Evolutionary conservation across 1,140 invertebrate species (phyloP), one percentile per base, ranked within the genome.

Genomic region (Dryas iulia): DNA sequence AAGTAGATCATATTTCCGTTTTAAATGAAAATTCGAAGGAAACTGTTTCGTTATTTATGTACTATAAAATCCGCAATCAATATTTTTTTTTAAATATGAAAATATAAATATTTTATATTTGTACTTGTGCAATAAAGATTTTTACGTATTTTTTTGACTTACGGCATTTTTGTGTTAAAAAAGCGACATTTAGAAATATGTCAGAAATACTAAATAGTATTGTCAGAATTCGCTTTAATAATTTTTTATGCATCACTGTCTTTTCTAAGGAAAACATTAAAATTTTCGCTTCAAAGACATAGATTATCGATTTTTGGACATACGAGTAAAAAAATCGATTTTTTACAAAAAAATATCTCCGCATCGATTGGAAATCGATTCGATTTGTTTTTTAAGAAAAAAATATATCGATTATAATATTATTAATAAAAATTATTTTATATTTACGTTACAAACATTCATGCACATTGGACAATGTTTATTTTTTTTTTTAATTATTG

Each of bases 281-380:
- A 30, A 62, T 23, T 62, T 62, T 62, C 60, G 30, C 28, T 25
- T 52, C 25, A 35, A 61, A 61, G 59, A 61, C 24, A 24, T 60
- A 5, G 24, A 12, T 23, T 56, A 2, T 24, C 18, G 6, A n/a
- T n/a, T 12, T 52, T 61, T 47, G 39, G 39, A 47, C 8, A 47
- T 21, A 7, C 14, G n/a, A n/a, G n/a, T n/a, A n/a, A 21, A 47
- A 47, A 47, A 6, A 47, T 47, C 39, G 39, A 47, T 47, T 21
- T n/a, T 14, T 6, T 47, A 10, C 18, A 47, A 8, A 7, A 47
- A 47, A 47, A 47, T 47, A 18, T 47, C n/a, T 14, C 3, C 12
- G 28, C 18, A 18, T 33, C 28, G 28, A 21, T 59, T 31, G 23
- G 10, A 21, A 11, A 31, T 28, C 53, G 53, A 31, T 21, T 28